A percentile compares a stretch with the other conserved stretches of the same genome.
Conservation (phyloP, 2,888 invertebrate species). For the Bedellia somnulentella region DNA sequence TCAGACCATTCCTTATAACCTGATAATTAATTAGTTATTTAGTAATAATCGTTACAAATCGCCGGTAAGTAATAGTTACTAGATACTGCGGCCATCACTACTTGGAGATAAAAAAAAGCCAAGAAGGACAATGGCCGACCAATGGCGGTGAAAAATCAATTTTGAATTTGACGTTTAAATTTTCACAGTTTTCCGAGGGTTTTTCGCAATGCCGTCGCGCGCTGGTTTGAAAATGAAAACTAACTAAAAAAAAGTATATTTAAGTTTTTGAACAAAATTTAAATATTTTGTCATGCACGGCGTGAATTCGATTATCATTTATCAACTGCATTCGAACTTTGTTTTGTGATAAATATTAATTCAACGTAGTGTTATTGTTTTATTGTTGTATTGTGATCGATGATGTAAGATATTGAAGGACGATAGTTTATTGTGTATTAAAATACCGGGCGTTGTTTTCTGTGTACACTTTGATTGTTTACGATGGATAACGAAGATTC, state of each 20-base stretch:
- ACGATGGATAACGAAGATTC: slow-evolving; percentile 40
- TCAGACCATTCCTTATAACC: no score
- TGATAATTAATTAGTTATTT: no score
- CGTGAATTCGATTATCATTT: background rate
- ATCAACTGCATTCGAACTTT: background rate
- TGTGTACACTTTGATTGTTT: slow-evolving; percentile 17
- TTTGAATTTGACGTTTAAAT: slow-evolving; percentile 36
- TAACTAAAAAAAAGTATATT: slow-evolving; percentile 16
- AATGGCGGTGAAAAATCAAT: slow-evolving; percentile 58
- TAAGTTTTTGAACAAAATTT: background rate
- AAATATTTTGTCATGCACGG: background rate
- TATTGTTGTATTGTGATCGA: slow-evolving; percentile 32
- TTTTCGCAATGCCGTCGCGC: slow-evolving; percentile 8
- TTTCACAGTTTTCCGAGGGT: slow-evolving; percentile 5
- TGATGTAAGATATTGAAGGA: slow-evolving; percentile 55
- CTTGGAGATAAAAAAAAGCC: slow-evolving; percentile 10
- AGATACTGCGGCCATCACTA: no score
- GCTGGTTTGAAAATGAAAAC: slow-evolving; percentile 15
- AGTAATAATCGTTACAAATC: no score
- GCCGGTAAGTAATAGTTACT: no score
- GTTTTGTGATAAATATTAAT: no score
- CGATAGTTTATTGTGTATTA: slow-evolving; percentile 9
- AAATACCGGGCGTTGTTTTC: slow-evolving; percentile 21
- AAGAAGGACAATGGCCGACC: background rate
- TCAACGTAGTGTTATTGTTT: slow-evolving; percentile 4